These are phyloP conservation scores for Lethrus apterus DNA, from an alignment of 1,140 invertebrate species.

Conservation along the genomic window DNA sequence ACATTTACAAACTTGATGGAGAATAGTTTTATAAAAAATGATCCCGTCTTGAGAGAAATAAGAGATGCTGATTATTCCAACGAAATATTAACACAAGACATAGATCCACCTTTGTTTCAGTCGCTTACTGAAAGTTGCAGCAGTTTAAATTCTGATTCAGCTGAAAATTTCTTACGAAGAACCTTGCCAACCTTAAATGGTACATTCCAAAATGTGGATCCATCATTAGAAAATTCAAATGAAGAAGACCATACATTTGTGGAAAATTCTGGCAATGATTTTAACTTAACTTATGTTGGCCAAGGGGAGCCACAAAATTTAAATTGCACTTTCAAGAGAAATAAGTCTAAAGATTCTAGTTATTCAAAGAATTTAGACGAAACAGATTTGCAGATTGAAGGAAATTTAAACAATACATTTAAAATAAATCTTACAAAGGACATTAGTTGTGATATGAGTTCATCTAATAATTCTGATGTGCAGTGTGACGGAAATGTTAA, in stretches of 20 bases:
- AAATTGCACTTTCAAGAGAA: constrained; percentile 11
- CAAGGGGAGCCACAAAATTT: no score
- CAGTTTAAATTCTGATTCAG: constrained; percentile 33
- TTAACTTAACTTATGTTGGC: no score
- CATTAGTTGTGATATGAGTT: constrained; percentile 11
- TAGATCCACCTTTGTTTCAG: constrained; percentile 33
- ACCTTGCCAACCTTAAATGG: constrained; percentile 19
- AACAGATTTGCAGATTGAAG: constrained; percentile 3
- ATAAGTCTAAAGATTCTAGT: constrained; percentile 1
- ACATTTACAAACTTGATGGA: constrained; percentile 40
- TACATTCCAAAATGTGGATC: no score
- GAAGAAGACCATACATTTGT: no score
- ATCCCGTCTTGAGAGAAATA: constrained; percentile 37
- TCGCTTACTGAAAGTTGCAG: constrained; percentile 37
- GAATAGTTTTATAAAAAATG: constrained; percentile 39
- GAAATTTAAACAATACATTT: constrained; percentile 8
- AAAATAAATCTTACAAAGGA: constrained; percentile 11
- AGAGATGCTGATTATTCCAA: constrained; percentile 35
- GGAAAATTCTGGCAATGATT: no score
- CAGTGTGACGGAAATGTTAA: constrained; percentile 1
- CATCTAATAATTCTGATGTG: constrained; percentile 10
- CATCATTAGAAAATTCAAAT: no score
- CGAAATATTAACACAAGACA: constrained; percentile 30
- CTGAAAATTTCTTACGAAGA: constrained; percentile 33
- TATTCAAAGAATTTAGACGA: constrained; percentile 8